Evolutionary conservation across 1,140 invertebrate species (phyloP).

Genomic region (Notospermus geniculatus): DNA sequence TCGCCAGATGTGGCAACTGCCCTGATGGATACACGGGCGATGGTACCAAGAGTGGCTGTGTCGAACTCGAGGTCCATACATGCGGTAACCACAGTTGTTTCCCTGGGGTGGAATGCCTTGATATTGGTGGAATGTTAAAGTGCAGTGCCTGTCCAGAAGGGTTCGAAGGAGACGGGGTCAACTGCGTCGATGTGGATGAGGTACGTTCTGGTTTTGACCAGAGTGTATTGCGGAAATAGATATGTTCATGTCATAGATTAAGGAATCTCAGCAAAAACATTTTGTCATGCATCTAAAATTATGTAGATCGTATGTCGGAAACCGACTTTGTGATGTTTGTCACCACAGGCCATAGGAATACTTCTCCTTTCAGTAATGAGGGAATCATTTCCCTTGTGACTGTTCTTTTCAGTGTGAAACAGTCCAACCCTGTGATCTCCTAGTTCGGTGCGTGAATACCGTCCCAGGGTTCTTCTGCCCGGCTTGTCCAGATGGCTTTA

Average conservation of each 20-base stretch:
- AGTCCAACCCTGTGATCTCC: slow-evolving; percentile 78
- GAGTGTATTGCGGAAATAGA: not conserved
- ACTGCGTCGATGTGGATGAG: slow-evolving; percentile 79
- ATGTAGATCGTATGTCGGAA: not conserved
- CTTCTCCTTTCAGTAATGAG: slow-evolving; percentile 7
- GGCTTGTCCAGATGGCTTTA: slow-evolving; percentile 70
- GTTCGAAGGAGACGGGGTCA: slow-evolving; percentile 79
- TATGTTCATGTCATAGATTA: not conserved
- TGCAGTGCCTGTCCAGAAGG: slow-evolving; percentile 60
- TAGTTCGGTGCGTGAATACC: slow-evolving; percentile 76
- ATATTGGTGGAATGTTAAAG: slow-evolving; percentile 38
- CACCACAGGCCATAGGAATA: not conserved
- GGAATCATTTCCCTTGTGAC: not conserved
- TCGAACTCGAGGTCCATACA: slow-evolving; percentile 51
- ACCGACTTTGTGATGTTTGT: not conserved
- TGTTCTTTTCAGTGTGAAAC: slow-evolving; percentile 68
- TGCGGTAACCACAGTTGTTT: slow-evolving; percentile 66
- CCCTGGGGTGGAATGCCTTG: slow-evolving; percentile 52
- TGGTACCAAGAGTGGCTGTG: slow-evolving; percentile 68
- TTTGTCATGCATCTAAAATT: no score
- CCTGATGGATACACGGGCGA: slow-evolving; percentile 80
- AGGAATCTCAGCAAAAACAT: no score
- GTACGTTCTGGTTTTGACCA: slow-evolving; percentile 46
- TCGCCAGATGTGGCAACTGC: slow-evolving; percentile 74
- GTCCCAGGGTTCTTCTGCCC: slow-evolving; percentile 76